Conservation (phyloP, 2,113 vertebrate genomes). For the Madoqua kirkii region DNA sequence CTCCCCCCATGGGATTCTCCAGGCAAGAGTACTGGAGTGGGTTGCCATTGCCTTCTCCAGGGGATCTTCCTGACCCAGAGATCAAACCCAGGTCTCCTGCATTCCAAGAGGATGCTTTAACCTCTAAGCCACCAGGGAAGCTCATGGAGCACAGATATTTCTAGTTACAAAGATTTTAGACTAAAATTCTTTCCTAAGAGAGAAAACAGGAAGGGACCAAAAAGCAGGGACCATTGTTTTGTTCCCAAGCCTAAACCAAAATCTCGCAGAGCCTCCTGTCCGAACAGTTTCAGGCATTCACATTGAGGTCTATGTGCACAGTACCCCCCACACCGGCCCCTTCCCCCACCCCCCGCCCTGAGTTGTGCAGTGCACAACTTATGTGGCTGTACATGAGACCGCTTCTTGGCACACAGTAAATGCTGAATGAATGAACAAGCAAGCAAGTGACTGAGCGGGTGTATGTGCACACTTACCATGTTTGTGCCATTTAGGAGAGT, state of each 20-base stretch:
- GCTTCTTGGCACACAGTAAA: not conserved
- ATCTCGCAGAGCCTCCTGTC: not conserved
- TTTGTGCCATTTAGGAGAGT: not conserved
- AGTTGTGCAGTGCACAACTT: not conserved
- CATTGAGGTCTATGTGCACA: not conserved
- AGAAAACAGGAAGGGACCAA: not conserved
- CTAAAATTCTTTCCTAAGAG: not conserved
- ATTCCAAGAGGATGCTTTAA: too few species aligned
- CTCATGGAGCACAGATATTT: not conserved
- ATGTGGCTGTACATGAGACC: not conserved
- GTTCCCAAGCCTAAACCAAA: not conserved
- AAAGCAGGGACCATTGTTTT: not conserved
- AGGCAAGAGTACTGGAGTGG: too few species aligned
- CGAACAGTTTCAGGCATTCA: not conserved
- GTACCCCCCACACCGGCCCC: rapidly evolving
- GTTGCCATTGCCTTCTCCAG: too few species aligned
- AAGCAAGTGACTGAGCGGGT: not conserved
- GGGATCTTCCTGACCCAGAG: too few species aligned
- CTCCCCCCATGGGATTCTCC: too few species aligned
- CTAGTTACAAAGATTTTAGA: not conserved
- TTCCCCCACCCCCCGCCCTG: rapidly evolving
- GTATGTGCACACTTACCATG: rapidly evolving
- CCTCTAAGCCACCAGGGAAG: too few species aligned
- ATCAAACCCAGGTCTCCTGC: too few species aligned
- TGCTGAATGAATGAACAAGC: not conserved